Evolutionary conservation across 2,888 invertebrate genomes (phyloP), one percentile per base, ranked within the genome.

Genomic region (Neria commutata): DNA sequence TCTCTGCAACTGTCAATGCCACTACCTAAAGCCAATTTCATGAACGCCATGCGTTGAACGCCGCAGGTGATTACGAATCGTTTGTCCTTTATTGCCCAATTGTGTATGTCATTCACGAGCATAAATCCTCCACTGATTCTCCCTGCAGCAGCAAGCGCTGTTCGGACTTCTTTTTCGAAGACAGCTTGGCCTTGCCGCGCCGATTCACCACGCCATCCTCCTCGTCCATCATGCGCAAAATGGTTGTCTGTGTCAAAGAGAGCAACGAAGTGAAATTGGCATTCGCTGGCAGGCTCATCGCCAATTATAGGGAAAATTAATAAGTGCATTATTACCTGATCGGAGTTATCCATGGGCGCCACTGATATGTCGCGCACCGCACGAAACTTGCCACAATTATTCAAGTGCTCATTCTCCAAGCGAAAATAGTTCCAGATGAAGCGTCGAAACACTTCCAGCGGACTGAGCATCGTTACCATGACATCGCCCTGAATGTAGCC

Each of bases 351-450:
- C 67, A 91, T 85, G 5, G 91, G 91, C 3, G 90, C 90, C 10
- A 91, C 89, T 1, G 90, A 90, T 63, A 94, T 94, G 78, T 94
- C 94, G 49, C 94, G 83, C 0, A 94, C 93, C 8, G 94, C 94
- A 78, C 94, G 85, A 84, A 94, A 94, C 82, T 89, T 88, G 83
- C 94, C 94, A 80, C 93, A 94, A 81, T 94, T 94, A 81, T 94
- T 94, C 60, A 94, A 83, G 79, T 94, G 94, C 76, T 94, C 94
- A 81, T 94, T 94, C 82, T 94, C 94, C 67, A 94, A 81, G 1
- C 94, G 92, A 83, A 94, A 92, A 76, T 91, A 94, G 78, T 94
- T 94, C 94, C 94, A 94, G 14, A 94, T 87, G 79, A 94, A 94
- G 52, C 91, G 83, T 61, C 86, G 84, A 77, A 89, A 88, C 2